Conservation (phyloP, 1,140 invertebrate species). For the Phthorimaea operculella region DNA sequence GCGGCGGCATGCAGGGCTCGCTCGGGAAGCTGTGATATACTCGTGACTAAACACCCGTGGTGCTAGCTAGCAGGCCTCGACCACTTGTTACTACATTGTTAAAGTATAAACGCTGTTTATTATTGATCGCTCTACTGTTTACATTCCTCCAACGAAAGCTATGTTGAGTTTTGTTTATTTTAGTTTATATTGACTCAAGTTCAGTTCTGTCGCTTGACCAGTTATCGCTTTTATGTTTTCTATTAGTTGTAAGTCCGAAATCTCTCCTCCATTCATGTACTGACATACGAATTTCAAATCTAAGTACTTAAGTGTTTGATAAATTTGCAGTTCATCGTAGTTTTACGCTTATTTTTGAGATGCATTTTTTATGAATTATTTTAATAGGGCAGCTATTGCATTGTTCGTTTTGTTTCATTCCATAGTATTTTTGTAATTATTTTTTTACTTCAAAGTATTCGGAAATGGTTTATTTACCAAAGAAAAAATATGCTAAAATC, state of each 20-base stretch:
- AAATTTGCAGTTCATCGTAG: slow-evolving; percentile 47
- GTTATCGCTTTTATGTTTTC: slow-evolving; percentile 49
- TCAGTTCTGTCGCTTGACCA: slow-evolving; percentile 48
- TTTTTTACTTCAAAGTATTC: slow-evolving; percentile 41
- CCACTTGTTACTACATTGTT: slow-evolving; percentile 56
- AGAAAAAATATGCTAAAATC: slow-evolving; percentile 54
- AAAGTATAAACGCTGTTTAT: slow-evolving; percentile 43
- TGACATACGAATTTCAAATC: slow-evolving; percentile 51
- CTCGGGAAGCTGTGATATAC: slow-evolving; percentile 39
- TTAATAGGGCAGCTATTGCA: slow-evolving; percentile 57
- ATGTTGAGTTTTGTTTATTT: slow-evolving; percentile 63
- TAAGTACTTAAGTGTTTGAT: slow-evolving; percentile 57
- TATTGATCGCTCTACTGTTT: slow-evolving; percentile 59
- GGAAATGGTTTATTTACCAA: slow-evolving; percentile 55
- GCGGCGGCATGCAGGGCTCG: neutral
- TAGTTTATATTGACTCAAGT: slow-evolving; percentile 54
- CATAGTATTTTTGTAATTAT: slow-evolving; percentile 29
- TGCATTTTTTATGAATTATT: slow-evolving; percentile 53
- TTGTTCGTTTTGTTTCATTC: slow-evolving; percentile 48
- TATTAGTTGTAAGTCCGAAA: slow-evolving; percentile 46
- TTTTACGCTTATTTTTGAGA: slow-evolving; percentile 58
- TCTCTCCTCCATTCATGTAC: slow-evolving; percentile 37
- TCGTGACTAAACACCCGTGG: slow-evolving; percentile 44
- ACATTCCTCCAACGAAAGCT: slow-evolving; percentile 63
- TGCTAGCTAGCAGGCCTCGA: slow-evolving; percentile 50